Evolutionary conservation across 2,113 vertebrate genomes (phyloP), one percentile per base, ranked within the genome.

Genomic region (Macroglossus sobrinus): DNA sequence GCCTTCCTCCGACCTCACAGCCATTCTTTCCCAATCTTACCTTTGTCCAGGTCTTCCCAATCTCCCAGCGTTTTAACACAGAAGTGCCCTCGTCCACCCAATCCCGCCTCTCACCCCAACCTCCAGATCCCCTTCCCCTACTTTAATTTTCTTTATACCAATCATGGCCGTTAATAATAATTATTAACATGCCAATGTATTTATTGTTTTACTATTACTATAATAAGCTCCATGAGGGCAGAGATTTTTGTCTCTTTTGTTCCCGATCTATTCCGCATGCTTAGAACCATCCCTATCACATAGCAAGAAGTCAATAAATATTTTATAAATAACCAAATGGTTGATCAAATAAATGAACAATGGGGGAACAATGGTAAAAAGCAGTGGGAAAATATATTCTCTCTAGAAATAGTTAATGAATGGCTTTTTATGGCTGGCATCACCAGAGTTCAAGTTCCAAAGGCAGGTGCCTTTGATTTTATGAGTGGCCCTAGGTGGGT

Each of bases 391-490:
- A 53, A 80, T 26, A 76, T 15, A 19, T 40, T 28, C 38, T 75
- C 16, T 22, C 22, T n/a, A 80, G 40, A 86, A 84, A 57, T 47
- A 43, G 63, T 68, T 91, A 84, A 40, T 66, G 64, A 80, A 35
- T 94, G n/a, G 26, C 21, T 90, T 88, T 50, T 19, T 59, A 30
- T 53, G 47, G 75, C 15, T 84, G 84, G 12, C 5, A 16, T 89
- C 61, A 87, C 8, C 35, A 78, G 19, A 94, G 63, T 93, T 96
- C 72, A 78, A 3, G 7, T 88, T 97, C 59, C 68, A 85, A 93
- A 91, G 55, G 15, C 84, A 76, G 15, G n/a, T 93, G 78, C 6
- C 57, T 69, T 84, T 92, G 30, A 84, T 30, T 93, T 80, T 92
- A 84, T 7, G 13, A 63, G 21, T 89, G 47, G 18, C 4, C 50